phyloP scores from a whole-genome alignment of 2,888 invertebrate species.

The Baccha elongata region DNA sequence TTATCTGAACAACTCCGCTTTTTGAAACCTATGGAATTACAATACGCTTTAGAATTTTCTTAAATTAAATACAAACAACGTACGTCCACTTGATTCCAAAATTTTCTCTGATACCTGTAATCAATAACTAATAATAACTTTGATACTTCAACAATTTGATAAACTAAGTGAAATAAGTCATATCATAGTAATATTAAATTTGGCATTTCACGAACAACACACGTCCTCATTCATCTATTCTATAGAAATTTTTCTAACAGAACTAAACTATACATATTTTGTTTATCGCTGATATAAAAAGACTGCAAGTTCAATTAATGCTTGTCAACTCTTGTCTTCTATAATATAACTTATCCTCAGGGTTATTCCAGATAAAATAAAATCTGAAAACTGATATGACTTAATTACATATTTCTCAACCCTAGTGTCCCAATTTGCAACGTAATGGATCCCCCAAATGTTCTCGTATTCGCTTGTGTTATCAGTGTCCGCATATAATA shows the following conservation, averaged over 20 bases:
- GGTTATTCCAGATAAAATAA: constrained; percentile 27
- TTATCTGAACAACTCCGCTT: too few species aligned
- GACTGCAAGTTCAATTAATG: constrained; percentile 15
- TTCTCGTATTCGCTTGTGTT: constrained; percentile 39
- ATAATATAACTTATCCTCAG: background rate
- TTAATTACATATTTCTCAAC: constrained; percentile 25
- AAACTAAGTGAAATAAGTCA: too few species aligned
- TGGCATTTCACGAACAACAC: background rate
- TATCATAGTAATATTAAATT: too few species aligned
- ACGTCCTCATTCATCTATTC: background rate
- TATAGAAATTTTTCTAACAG: background rate
- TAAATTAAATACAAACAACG: too few species aligned
- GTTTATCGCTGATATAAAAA: constrained; percentile 7
- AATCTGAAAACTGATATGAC: constrained; percentile 26
- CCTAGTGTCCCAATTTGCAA: constrained; percentile 17
- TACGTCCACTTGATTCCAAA: too few species aligned
- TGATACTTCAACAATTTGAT: too few species aligned
- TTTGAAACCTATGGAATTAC: too few species aligned
- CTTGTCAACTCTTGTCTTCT: background rate
- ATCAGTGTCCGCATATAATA: constrained; percentile 42
- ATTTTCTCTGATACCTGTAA: too few species aligned
- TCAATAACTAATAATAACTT: too few species aligned
- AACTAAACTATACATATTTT: background rate
- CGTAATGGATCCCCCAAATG: constrained; percentile 37
- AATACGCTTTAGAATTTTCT: too few species aligned